These are phyloP conservation scores for Eira barbara DNA, from an alignment of 2,113 vertebrate species.

Conservation along the genomic window DNA sequence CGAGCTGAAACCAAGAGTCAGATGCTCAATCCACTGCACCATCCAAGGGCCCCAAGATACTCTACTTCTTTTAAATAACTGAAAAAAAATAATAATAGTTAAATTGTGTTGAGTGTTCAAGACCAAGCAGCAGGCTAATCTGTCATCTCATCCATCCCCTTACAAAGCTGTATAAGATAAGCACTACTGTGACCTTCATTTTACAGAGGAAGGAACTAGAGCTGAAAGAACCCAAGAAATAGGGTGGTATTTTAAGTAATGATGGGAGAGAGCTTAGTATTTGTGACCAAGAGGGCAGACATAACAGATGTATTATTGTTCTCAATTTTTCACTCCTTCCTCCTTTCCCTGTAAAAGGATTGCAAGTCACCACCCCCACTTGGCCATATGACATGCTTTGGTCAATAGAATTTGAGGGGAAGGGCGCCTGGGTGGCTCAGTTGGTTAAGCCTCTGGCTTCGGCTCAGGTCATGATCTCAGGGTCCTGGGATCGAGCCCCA, in stretches of 20 bases:
- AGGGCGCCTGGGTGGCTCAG: too few species aligned
- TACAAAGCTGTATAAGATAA: not conserved
- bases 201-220: not conserved
- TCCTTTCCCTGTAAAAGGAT: not conserved
- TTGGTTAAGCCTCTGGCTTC: too few species aligned
- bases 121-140: not conserved
- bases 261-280: not conserved
- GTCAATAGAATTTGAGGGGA: not conserved
- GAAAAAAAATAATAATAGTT: not conserved
- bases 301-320: not conserved
- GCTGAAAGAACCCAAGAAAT: not conserved
- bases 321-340: not conserved
- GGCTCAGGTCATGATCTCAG: too few species aligned
- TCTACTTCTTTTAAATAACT: not conserved
- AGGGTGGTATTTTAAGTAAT: not conserved
- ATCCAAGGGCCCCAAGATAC: not conserved
- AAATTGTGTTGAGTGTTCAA: not conserved
- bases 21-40: not conserved
- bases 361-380: not conserved
- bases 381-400: not conserved
- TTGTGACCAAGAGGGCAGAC: not conserved
- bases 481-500: too few species aligned
- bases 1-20: not conserved
- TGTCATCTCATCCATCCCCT: not conserved
- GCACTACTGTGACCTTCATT: not conserved